phyloP scores from a whole-genome alignment of 2,113 vertebrate species.

The Formicarius rufipectus region DNA sequence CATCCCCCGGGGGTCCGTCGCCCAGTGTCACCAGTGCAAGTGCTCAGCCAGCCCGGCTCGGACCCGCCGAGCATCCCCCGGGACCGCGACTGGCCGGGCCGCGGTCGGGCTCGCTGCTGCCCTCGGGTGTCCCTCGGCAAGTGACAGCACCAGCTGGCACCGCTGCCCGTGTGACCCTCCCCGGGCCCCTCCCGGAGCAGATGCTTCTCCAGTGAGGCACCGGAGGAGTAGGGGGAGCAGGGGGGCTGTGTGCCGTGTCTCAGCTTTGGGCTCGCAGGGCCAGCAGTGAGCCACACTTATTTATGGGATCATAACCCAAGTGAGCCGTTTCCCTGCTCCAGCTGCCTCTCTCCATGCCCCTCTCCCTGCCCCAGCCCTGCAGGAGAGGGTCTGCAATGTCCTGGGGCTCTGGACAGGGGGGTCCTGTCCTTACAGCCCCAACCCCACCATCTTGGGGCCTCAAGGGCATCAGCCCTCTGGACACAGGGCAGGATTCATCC shows the following conservation, averaged over 20 bases:
- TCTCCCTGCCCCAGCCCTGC: neutral
- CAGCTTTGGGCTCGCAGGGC: neutral
- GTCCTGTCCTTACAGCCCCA: neutral
- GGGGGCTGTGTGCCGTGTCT: neutral
- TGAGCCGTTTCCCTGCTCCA: fast-evolving
- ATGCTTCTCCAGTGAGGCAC: neutral
- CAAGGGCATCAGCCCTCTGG: neutral
- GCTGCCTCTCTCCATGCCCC: neutral
- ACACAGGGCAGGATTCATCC: neutral
- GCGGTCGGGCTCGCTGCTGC: neutral
- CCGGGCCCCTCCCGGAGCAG: neutral
- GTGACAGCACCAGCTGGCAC: constrained; percentile 9
- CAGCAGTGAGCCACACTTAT: fast-evolving
- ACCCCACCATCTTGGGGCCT: neutral
- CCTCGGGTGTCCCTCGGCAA: neutral
- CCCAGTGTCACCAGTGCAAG: fast-evolving
- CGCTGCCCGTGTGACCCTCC: neutral
- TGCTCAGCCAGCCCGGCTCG: neutral
- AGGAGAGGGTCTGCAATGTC: neutral
- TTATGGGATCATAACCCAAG: fast-evolving
- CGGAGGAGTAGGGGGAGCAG: neutral
- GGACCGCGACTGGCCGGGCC: neutral
- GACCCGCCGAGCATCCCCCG: neutral
- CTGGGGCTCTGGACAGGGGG: neutral
- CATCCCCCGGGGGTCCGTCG: fast-evolving